Base-by-base conservation (phyloP, 1,140 invertebrate genomes). In the Ceratosolen solmsi region DNA sequence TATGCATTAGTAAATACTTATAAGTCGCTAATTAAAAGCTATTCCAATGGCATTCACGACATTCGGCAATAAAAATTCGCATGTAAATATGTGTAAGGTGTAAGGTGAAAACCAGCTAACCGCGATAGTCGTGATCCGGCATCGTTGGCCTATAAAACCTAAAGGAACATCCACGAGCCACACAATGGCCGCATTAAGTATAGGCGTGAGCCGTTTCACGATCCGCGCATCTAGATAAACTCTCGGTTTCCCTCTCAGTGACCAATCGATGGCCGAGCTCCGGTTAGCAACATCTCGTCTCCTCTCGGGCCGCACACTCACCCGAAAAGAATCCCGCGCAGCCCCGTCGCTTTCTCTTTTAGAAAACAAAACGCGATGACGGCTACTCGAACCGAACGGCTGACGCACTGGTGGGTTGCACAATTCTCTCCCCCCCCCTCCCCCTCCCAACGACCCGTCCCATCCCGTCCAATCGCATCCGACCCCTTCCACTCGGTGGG, bases 341-440 rank as follows among this genome's bases (percentile, higher is more conserved):
- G 33, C 33, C 63, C 63, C 15, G 49, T 36, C 33, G 54, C 73
- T 75, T 75, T 75, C 73, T 75, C 73, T 75, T 75, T 75, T 58
- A 58, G 38, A 60, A 60, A 75, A 41, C 51, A 60, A 63, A 63
- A 63, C 13, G 60, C 3, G 7, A 46, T 8, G 41, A 46, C 41
- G 7, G 41, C 41, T 13, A 22, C 9, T 17, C 9, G 20, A 3
- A 20, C 9, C 33, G 60, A 33, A 0, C 54, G 22, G 17, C 56
- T 75, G 73, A 74, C 63, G 65, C 25, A 49, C 30, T 36, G 5
- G 51, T 36, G 15, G 33, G 88, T 90, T 91, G 90, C 89, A 89
- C 89, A 90, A 90, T 91, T 90, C 91, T 90, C 90, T 60, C n/a
- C 22, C 27, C 36, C 20, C 2, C 22, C 15, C 41, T 17, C 33